These are phyloP conservation scores for Malurus cyaneus DNA, from an alignment of 2,113 vertebrate genomes.

Conservation along the genomic window DNA sequence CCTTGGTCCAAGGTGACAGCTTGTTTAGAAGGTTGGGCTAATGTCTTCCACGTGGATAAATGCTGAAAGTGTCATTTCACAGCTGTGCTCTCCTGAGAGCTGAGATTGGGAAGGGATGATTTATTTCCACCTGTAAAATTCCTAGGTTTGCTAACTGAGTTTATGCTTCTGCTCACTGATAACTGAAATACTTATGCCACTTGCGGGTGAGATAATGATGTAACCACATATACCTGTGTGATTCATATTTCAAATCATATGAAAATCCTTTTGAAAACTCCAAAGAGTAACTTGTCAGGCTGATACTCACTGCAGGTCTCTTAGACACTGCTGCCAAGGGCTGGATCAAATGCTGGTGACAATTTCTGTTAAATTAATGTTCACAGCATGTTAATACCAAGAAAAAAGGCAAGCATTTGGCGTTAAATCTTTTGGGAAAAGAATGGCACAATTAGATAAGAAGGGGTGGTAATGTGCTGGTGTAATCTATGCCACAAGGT, in stretches of 20 bases:
- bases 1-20: neutral
- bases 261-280: neutral
- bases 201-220: neutral
- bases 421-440: neutral
- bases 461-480: neutral
- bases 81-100: conserved; percentile 16
- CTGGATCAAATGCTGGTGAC: neutral
- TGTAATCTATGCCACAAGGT: neutral
- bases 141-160: neutral
- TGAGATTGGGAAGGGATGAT: neutral
- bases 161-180: neutral
- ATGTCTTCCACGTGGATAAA: neutral
- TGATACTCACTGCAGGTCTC: neutral
- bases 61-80: conserved; percentile 13
- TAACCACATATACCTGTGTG: neutral
- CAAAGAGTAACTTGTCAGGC: neutral
- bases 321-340: neutral
- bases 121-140: conserved; percentile 26
- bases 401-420: neutral
- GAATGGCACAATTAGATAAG: fast-evolving
- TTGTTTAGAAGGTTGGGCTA: neutral
- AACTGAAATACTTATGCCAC: neutral
- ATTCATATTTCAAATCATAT: neutral
- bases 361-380: neutral
- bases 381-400: neutral